These are phyloP conservation scores for Caerostris extrusa DNA, from an alignment of 1,140 invertebrate species.

Conservation along the genomic window DNA sequence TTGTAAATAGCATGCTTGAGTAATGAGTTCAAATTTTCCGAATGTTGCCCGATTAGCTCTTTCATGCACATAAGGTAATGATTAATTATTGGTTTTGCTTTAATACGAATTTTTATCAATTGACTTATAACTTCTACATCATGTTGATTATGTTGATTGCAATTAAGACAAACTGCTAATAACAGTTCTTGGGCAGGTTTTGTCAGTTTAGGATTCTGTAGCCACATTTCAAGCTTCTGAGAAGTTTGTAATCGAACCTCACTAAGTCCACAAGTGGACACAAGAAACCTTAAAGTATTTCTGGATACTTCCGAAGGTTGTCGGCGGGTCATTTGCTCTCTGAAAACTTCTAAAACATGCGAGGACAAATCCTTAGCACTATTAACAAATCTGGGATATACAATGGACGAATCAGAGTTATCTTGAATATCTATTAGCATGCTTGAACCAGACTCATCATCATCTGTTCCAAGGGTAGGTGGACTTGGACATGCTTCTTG, in stretches of 20 bases:
- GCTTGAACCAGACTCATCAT: conserved; percentile 79
- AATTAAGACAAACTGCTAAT: conserved; percentile 94
- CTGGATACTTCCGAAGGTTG: conserved; percentile 93
- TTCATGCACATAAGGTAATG: conserved; percentile 93
- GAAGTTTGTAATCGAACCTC: conserved; percentile 92
- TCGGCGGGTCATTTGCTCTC: conserved; percentile 91
- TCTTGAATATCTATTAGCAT: conserved; percentile 67
- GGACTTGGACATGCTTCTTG: conserved; percentile 79
- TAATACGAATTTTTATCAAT: conserved; percentile 94
- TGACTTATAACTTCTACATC: conserved; percentile 95
- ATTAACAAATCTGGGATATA: conserved; percentile 79
- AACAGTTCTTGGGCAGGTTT: conserved; percentile 96
- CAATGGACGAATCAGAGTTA: conserved; percentile 69
- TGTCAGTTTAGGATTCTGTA: conserved; percentile 95
- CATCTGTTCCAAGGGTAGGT: conserved; percentile 78
- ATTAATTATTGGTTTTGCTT: conserved; percentile 95
- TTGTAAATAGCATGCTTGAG: conserved; percentile 97
- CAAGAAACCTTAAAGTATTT: conserved; percentile 92
- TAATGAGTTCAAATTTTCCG: conserved; percentile 92
- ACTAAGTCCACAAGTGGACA: conserved; percentile 91
- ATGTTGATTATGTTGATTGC: conserved; percentile 88
- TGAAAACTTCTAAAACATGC: conserved; percentile 91
- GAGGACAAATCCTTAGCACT: conserved; percentile 88
- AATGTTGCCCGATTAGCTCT: conserved; percentile 89
- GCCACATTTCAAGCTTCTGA: conserved; percentile 93